These are phyloP conservation scores for Chloroceryle amazona DNA, from an alignment of 2,797 vertebrate species.

Conservation along the genomic window DNA sequence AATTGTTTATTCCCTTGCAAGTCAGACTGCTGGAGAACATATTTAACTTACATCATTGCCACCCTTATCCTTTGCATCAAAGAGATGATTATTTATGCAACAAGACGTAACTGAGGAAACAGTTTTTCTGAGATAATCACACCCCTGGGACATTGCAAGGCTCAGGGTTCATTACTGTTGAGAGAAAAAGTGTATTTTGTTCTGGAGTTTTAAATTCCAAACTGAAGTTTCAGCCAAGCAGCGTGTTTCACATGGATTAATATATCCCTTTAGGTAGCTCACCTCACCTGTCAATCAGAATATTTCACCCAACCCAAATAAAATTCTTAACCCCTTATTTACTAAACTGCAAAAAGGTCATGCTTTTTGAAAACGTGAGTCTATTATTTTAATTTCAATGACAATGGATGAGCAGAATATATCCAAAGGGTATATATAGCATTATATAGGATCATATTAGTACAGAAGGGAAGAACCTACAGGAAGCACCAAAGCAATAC, in stretches of 20 bases:
- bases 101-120: slow-evolving; percentile 56
- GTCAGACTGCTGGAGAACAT: slow-evolving; percentile 60
- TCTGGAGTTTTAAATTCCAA: slow-evolving; percentile 53
- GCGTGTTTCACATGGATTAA: neutral
- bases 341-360: neutral
- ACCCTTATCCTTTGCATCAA: slow-evolving; percentile 67
- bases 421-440: neutral
- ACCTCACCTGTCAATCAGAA: slow-evolving; percentile 17
- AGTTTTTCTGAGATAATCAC: slow-evolving; percentile 73
- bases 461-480: neutral
- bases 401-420: neutral
- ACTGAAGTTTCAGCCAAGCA: slow-evolving; percentile 30
- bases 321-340: slow-evolving; percentile 26
- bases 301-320: neutral
- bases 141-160: slow-evolving; percentile 59
- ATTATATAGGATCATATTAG: neutral
- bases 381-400: neutral
- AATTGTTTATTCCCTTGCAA: slow-evolving; percentile 67
- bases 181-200: slow-evolving; percentile 51
- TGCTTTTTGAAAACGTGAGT: neutral
- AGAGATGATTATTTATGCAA: slow-evolving; percentile 76
- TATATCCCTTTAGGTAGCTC: slow-evolving; percentile 17
- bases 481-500: neutral
- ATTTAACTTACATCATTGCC: slow-evolving; percentile 64
- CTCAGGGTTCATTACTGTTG: slow-evolving; percentile 58